Evolutionary conservation across 53 echinoderm and acorn worm genomes (phyloP), one percentile per base, ranked within the genome.

Genomic region (Crossaster papposus): DNA sequence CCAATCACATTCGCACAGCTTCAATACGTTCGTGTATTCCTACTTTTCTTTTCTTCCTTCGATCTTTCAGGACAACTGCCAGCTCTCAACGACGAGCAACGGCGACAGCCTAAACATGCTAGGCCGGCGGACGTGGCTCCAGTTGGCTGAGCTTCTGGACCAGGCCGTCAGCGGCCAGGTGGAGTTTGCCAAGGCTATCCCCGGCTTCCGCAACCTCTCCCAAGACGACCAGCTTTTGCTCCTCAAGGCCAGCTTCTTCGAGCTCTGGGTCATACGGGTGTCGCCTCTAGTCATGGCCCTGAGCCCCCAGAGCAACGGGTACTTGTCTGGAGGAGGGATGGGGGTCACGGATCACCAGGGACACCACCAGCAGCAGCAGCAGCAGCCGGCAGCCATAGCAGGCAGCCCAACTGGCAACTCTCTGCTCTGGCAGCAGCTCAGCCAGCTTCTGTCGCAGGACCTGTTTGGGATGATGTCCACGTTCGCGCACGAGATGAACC

Each of bases 171-270:
- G 99, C 71, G 99, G 99, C 64, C 99, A 98, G 81, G 99, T 99
- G 30, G 99, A 99, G 86, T 99, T 95, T 92, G 99, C 99, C 90
- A 99, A 99, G 89, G 99, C 96, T 74, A 96, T 99, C 35, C 99
- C 99, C 17, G 99, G 99, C 53, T 96, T 95, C 77, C 91, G 99
- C 62, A 96, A 96, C 74, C 90, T 99, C 53, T 95, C 96, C 81
- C 98, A 98, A 88, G 98, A 98, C 81, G 98, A 98, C 88, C 98
- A 98, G 81, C 93, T 98, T 1, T 79, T 98, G 51, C 85, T 98
- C 23, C 94, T 98, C 35, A 98, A 98, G 90, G 93, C 72, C 38
- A 93, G 96, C 64, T 98, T 98, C 91, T 98, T 96, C 79, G 96
- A 98, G 78, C 81, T 98, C 54, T 98, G 96, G 96, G 82, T 98